Evolutionary conservation across 2,888 invertebrate species (phyloP).

Genomic region (Drosophila tanythrix): DNA sequence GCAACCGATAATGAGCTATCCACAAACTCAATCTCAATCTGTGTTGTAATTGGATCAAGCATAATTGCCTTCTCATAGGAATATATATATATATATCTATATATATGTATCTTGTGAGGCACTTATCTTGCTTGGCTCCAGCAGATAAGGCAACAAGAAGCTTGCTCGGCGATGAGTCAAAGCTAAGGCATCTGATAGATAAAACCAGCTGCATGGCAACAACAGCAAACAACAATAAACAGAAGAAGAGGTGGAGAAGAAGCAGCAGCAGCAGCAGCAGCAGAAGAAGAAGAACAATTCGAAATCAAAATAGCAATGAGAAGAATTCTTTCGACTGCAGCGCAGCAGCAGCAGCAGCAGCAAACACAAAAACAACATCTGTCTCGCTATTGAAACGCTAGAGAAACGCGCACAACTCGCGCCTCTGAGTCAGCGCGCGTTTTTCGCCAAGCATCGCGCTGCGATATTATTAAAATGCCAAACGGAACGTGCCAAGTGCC

Average conservation of each 20-base stretch:
- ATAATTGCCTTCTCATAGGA: slow-evolving; percentile 11
- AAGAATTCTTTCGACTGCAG: slow-evolving; percentile 66
- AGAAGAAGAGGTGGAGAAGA: not conserved
- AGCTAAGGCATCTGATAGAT: slow-evolving; percentile 69
- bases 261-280: not conserved
- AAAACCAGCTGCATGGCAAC: slow-evolving; percentile 75
- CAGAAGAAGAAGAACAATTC: slow-evolving; percentile 29
- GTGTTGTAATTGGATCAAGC: slow-evolving; percentile 24
- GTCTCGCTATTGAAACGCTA: slow-evolving; percentile 33
- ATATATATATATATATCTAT: not conserved
- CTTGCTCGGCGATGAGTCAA: slow-evolving; percentile 53
- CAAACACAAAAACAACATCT: slow-evolving; percentile 38
- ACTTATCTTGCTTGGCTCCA: slow-evolving; percentile 22
- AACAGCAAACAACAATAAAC: slow-evolving; percentile 38
- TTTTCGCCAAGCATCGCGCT: slow-evolving; percentile 9
- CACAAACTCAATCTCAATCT: slow-evolving; percentile 13
- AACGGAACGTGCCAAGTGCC: slow-evolving; percentile 58
- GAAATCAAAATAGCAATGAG: slow-evolving; percentile 74
- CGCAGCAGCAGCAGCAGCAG: not conserved
- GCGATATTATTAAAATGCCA: slow-evolving; percentile 55
- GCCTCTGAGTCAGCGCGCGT: slow-evolving; percentile 56
- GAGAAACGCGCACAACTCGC: slow-evolving; percentile 47
- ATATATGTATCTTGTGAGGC: not conserved
- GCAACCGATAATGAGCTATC: slow-evolving; percentile 30
- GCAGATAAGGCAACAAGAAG: slow-evolving; percentile 31